These are phyloP conservation scores for Podabrus alpinus DNA, from an alignment of 2,888 invertebrate genomes.

Conservation along the genomic window DNA sequence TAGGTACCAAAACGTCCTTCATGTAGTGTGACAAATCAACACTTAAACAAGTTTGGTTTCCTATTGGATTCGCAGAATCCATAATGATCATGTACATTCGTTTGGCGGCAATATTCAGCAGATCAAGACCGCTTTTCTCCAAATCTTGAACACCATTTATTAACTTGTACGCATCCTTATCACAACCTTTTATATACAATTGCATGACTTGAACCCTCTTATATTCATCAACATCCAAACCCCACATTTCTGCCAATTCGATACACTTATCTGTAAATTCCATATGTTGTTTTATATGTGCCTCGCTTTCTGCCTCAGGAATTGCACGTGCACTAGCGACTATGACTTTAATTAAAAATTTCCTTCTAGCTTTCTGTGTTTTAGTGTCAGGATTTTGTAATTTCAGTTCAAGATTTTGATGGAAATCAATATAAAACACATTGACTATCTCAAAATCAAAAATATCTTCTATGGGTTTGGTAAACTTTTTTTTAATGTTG, in stretches of 20 bases:
- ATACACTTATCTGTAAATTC: constrained; percentile 76
- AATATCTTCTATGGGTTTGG: constrained; percentile 72
- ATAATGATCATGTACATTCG: constrained; percentile 71
- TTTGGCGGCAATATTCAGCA: constrained; percentile 81
- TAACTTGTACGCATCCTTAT: constrained; percentile 65
- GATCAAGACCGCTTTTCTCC: constrained; percentile 68
- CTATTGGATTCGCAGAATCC: constrained; percentile 63
- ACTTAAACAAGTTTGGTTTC: constrained; percentile 68
- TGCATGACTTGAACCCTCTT: constrained; percentile 74
- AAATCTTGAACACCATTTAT: constrained; percentile 69
- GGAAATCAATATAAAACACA: constrained; percentile 60
- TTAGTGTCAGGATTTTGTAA: constrained; percentile 70
- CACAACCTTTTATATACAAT: constrained; percentile 67
- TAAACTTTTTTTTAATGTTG: constrained; percentile 70
- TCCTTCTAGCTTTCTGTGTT: constrained; percentile 68
- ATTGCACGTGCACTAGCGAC: constrained; percentile 76
- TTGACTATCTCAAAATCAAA: constrained; percentile 74
- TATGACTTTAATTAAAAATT: constrained; percentile 75
- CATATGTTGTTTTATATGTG: constrained; percentile 58
- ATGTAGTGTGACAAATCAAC: not conserved
- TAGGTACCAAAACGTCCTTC: constrained; percentile 9
- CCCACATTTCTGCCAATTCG: constrained; percentile 76
- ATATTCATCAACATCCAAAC: constrained; percentile 72
- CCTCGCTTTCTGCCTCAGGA: constrained; percentile 60
- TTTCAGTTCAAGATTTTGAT: constrained; percentile 61